Percentiles rank a stretch among this genome's conserved stretches.
These are phyloP conservation scores for Caenorhabditis sulstoni DNA, from an alignment of 2,888 invertebrate genomes.

Conservation along the genomic window DNA sequence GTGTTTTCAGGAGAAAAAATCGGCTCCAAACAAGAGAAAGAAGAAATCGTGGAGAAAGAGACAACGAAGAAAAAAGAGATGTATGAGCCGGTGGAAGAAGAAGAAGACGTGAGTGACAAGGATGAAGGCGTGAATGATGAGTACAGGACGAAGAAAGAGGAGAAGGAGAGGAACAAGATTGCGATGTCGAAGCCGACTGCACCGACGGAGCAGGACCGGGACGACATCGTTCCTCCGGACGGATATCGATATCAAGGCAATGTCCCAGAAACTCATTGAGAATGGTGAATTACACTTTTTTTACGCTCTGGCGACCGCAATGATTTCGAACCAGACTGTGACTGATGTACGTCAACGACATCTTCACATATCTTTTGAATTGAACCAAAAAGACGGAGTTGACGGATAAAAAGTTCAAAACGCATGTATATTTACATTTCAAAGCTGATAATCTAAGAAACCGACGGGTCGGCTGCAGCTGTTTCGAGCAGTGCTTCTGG, in stretches of 20 bases:
- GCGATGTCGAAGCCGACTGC: slow-evolving; percentile 76
- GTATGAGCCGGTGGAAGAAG: slow-evolving; percentile 20
- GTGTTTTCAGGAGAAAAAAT: slow-evolving; percentile 48
- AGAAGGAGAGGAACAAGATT: slow-evolving; percentile 61
- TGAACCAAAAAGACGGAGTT: slow-evolving; percentile 70
- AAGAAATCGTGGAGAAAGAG: slow-evolving; percentile 18
- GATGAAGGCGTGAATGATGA: slow-evolving; percentile 41
- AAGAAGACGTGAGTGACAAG: slow-evolving; percentile 42
- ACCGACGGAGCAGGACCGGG: slow-evolving; percentile 70
- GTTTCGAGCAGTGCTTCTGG: slow-evolving; percentile 23
- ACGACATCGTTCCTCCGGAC: slow-evolving; percentile 75
- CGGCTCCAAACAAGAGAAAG: slow-evolving; percentile 21
- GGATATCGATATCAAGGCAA: slow-evolving; percentile 70
- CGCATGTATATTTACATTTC: slow-evolving; percentile 69
- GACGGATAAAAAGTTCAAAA: slow-evolving; percentile 44
- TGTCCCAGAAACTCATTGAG: slow-evolving; percentile 71
- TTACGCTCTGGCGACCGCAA: slow-evolving; percentile 66
- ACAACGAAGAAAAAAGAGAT: slow-evolving; percentile 42
- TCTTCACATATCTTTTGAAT: slow-evolving; percentile 63
- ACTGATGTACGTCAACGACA: slow-evolving; percentile 63
- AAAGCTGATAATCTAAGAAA: slow-evolving; percentile 63
- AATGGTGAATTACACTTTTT: slow-evolving; percentile 61
- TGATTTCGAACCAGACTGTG: slow-evolving; percentile 20
- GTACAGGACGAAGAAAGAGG: slow-evolving; percentile 29
- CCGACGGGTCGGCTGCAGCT: slow-evolving; percentile 18